Conservation (phyloP, 2,797 vertebrate species). For the Rallus crepitans region DNA sequence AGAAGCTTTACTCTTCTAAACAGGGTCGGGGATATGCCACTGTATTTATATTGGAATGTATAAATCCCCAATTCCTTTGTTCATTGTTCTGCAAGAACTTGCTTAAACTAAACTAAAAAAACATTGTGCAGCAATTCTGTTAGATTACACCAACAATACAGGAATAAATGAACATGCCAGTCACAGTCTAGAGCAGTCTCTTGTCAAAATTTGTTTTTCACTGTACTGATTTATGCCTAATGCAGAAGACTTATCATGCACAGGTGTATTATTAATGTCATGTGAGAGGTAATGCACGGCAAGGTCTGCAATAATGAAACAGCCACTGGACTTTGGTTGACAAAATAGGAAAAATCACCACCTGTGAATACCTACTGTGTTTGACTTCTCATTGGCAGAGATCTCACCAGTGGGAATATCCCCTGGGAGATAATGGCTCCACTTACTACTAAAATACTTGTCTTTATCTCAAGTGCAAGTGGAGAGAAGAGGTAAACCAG, state of each 20-base stretch:
- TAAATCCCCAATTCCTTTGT: conserved; percentile 41
- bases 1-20: conserved; percentile 65
- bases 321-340: not conserved
- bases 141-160: not conserved
- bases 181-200: not conserved
- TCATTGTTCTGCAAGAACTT: conserved; percentile 47
- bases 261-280: not conserved
- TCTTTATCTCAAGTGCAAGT: not conserved
- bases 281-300: not conserved
- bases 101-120: conserved; percentile 24
- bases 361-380: not conserved
- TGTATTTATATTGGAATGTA: conserved; percentile 27
- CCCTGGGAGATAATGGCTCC: not conserved
- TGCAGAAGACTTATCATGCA: not conserved
- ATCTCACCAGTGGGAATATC: not conserved
- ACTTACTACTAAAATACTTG: not conserved
- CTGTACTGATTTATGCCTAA: not conserved
- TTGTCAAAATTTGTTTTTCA: not conserved
- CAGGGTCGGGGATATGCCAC: conserved; percentile 52
- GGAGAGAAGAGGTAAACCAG: not conserved
- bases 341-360: not conserved
- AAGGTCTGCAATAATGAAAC: not conserved
- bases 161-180: not conserved
- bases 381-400: not conserved
- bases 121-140: conserved; percentile 17